phyloP scores from a whole-genome alignment of 2,113 vertebrate species.

The Podiceps cristatus region DNA sequence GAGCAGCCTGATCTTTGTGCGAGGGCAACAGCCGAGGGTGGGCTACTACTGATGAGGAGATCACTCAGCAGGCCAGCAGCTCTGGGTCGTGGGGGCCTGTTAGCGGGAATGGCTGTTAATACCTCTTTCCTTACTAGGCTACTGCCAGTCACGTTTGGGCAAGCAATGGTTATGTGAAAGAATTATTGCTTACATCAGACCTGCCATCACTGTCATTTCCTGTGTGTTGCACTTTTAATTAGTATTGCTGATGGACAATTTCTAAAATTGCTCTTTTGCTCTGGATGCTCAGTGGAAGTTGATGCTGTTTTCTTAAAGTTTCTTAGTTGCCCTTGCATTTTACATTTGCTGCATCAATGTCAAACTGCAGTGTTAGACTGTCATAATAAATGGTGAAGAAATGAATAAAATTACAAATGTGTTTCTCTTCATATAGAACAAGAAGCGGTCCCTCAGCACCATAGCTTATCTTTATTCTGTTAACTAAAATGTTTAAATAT shows the following conservation, averaged over 20 bases:
- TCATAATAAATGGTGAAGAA: not conserved
- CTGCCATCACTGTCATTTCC: not conserved
- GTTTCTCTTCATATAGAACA: not conserved
- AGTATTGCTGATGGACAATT: not conserved
- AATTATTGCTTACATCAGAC: not conserved
- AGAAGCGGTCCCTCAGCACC: not conserved
- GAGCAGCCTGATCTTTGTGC: not conserved
- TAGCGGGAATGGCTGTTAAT: not conserved
- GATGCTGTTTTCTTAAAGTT: not conserved
- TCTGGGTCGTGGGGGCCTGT: accelerated
- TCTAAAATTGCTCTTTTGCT: not conserved
- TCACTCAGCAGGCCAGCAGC: not conserved
- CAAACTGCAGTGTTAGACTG: not conserved
- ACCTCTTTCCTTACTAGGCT: not conserved
- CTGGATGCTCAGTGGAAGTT: not conserved
- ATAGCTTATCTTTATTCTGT: not conserved
- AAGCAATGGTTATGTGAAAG: too few relatives aligned
- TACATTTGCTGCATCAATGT: not conserved
- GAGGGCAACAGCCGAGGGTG: not conserved
- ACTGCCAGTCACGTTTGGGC: not conserved
- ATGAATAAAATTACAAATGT: not conserved
- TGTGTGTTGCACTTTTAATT: not conserved
- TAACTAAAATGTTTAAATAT: not conserved
- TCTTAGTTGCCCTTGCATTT: not conserved
- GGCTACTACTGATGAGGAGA: accelerated